phyloP scores from a whole-genome alignment of 2,888 invertebrate species.

The Marasmarcha lunaedactyla region DNA sequence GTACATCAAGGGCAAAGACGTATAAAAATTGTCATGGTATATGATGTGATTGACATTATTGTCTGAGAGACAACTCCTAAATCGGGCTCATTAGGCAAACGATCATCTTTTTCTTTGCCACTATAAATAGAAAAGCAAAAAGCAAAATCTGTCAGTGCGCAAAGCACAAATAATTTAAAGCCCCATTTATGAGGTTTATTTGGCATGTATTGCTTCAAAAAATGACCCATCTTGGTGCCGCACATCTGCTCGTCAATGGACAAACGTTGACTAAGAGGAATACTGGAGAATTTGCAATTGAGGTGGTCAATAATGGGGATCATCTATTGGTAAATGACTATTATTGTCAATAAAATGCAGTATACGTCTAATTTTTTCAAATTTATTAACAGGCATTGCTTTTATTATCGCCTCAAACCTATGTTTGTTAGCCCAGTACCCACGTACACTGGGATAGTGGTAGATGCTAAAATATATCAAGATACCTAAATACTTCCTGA shows the following conservation, averaged over 20 bases:
- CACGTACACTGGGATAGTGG: not conserved
- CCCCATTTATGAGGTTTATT: conserved; percentile 15
- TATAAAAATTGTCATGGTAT: conserved; percentile 8
- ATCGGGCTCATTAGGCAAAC: conserved; percentile 2
- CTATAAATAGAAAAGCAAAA: conserved; percentile 5
- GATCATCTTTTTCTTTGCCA: conserved; percentile 3
- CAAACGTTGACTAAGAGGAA: conserved; percentile 13
- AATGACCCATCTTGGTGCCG: conserved; percentile 23
- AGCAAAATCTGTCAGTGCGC: conserved; percentile 14
- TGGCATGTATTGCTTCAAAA: conserved; percentile 15
- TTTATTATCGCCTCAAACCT: not conserved
- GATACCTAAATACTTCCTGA: not conserved
- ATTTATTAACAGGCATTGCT: not conserved
- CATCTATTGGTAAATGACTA: conserved; percentile 6
- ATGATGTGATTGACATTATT: conserved; percentile 9
- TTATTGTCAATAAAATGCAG: not conserved
- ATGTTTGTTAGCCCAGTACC: not conserved
- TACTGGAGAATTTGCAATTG: conserved; percentile 16
- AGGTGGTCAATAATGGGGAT: conserved; percentile 16
- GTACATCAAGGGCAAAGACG: conserved; percentile 5
- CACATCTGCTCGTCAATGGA: conserved; percentile 17
- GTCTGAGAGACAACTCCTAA: conserved; percentile 5
- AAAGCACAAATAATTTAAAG: conserved; percentile 15
- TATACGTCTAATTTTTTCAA: not conserved
- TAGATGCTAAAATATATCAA: not conserved